Percentiles rank a stretch among this genome's conserved stretches.
These are phyloP conservation scores for Vidua macroura DNA, from an alignment of 2,113 vertebrate species.

Conservation along the genomic window DNA sequence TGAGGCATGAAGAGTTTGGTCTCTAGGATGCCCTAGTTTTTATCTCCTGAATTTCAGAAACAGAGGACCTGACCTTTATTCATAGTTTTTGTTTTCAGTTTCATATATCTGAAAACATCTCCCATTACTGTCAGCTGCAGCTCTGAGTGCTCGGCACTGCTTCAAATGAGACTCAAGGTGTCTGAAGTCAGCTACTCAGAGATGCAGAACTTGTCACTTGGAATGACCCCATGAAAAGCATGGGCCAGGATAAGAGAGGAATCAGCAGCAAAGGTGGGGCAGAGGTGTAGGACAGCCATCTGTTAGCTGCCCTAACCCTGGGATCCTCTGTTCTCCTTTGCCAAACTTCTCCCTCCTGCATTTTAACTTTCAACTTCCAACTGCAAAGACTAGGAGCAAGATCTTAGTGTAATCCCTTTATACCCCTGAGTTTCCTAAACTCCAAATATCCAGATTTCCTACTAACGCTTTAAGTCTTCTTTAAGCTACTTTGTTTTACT, in stretches of 20 bases:
- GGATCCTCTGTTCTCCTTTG: neutral
- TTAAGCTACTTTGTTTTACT: conserved; percentile 43
- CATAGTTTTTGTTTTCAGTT: neutral
- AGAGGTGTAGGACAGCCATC: neutral
- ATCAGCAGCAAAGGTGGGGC: neutral
- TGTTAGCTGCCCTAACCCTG: neutral
- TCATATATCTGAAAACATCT: neutral
- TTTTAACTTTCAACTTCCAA: conserved; percentile 6
- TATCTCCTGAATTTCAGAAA: neutral
- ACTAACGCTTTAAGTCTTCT: neutral
- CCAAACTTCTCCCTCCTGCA: neutral
- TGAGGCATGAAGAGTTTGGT: neutral
- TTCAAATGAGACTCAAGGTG: neutral
- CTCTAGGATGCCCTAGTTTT: neutral
- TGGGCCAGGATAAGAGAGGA: neutral
- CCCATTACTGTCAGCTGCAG: neutral
- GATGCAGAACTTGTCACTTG: neutral
- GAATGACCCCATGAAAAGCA: neutral
- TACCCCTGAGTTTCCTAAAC: conserved; percentile 7
- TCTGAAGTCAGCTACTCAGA: neutral
- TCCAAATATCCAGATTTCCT: conserved; percentile 1
- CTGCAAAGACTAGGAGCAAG: neutral
- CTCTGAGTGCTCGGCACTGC: neutral
- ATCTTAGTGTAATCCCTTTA: conserved; percentile 39
- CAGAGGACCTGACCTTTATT: neutral